A percentile compares a stretch with the other conserved stretches of the same genome.
phyloP scores from a whole-genome alignment of 1,140 invertebrate genomes.

The Mamestra configurata region DNA sequence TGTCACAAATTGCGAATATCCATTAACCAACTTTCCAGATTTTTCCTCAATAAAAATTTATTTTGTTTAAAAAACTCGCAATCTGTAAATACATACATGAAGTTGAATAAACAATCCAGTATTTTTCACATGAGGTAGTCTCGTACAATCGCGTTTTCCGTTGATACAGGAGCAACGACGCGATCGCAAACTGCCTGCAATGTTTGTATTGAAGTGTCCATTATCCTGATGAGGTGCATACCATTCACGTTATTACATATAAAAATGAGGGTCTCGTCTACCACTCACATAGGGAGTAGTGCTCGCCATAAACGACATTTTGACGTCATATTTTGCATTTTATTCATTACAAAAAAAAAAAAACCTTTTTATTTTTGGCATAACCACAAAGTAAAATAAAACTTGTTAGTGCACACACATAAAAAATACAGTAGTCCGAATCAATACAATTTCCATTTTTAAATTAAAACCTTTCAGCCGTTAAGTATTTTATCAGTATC shows the following conservation, averaged over 20 bases:
- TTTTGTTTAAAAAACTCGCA: conserved; percentile 26
- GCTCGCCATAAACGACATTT: conserved; percentile 21
- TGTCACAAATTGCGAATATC: conserved; percentile 43
- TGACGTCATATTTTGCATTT: conserved; percentile 3
- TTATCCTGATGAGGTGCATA: conserved; percentile 68
- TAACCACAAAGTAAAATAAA: conserved; percentile 15
- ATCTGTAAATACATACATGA: conserved; percentile 42
- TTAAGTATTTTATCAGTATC: conserved; percentile 7
- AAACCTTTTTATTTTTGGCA: neutral
- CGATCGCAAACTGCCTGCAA: conserved; percentile 57
- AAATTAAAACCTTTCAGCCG: conserved; percentile 19
- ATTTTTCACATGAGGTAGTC: conserved; percentile 43
- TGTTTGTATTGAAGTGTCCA: conserved; percentile 65
- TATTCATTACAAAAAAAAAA: neutral
- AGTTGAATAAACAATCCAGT: conserved; percentile 43
- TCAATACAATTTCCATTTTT: conserved; percentile 32
- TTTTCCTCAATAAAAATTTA: conserved; percentile 28
- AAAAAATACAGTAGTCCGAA: neutral
- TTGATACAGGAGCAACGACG: conserved; percentile 48
- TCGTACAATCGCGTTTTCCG: conserved; percentile 45
- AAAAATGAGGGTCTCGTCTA: conserved; percentile 50
- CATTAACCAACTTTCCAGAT: conserved; percentile 35
- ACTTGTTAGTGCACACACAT: conserved; percentile 12
- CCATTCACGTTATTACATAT: conserved; percentile 56
- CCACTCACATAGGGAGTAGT: neutral